These are phyloP conservation scores for Melolontha melolontha DNA, from an alignment of 2,888 invertebrate genomes.

Conservation along the genomic window DNA sequence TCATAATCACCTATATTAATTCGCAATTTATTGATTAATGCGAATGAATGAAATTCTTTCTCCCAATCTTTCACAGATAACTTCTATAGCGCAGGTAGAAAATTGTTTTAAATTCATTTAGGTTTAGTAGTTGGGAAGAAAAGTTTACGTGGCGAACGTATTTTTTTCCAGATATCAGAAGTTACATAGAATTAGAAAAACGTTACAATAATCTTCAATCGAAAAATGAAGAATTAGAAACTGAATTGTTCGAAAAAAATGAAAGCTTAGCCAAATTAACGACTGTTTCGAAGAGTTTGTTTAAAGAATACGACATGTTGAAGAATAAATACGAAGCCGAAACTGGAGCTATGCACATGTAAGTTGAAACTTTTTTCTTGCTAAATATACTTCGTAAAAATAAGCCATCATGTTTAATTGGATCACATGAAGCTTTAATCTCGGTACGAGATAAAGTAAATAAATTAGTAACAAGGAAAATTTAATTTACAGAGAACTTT, in stretches of 20 bases:
- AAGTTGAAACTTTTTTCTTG: conserved; percentile 50
- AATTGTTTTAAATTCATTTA: neutral
- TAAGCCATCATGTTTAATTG: no score
- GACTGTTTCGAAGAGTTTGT: conserved; percentile 77
- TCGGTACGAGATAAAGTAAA: no score
- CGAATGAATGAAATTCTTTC: conserved; percentile 14
- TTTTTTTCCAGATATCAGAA: conserved; percentile 68
- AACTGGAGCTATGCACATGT: conserved; percentile 79
- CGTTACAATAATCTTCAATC: conserved; percentile 72
- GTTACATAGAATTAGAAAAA: conserved; percentile 73
- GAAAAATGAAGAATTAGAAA: conserved; percentile 71
- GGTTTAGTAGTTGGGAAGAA: no score
- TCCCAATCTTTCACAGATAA: neutral
- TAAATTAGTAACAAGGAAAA: no score
- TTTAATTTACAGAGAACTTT: no score
- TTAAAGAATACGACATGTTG: conserved; percentile 80
- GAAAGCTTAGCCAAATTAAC: conserved; percentile 72
- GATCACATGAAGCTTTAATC: no score
- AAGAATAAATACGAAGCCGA: conserved; percentile 81
- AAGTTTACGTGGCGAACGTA: neutral
- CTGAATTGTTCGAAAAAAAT: conserved; percentile 73
- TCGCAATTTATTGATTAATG: neutral
- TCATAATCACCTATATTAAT: neutral
- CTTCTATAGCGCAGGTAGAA: neutral
- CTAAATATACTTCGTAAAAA: no score